Evolutionary conservation across 2,888 invertebrate genomes (phyloP), one percentile per base, ranked within the genome.

Genomic region (Ennomos fuscantarius): DNA sequence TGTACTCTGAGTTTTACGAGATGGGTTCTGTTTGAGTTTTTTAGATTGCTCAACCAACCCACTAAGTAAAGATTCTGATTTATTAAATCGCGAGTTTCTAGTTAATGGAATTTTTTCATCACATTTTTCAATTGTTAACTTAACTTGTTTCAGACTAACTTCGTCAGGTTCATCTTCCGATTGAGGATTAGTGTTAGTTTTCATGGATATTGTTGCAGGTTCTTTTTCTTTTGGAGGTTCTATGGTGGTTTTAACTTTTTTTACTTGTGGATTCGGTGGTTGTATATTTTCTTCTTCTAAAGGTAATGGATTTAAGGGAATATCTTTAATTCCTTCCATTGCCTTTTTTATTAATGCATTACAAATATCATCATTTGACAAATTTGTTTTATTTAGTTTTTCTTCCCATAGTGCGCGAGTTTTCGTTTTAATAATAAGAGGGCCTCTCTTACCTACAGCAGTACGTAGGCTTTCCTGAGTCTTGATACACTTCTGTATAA

Each of bases 281-380:
- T 49, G 34, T 53, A 39, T 10, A 46, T 57, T 71, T 41, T 69
- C 67, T 48, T 78, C 77, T 40, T 73, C 60, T 37, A 59, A 2
- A 60, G 73, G 60, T 8, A 35, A 31, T 35, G 69, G 45, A 55
- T 73, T 75, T 8, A 78, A 34, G 36, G 82, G 80, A 48, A 85
- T 76, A 51, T 79, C 79, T 70, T 80, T 84, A 12, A 91, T 85
- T 51, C 89, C 84, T 63, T 86, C 88, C 84, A 93, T 87, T 5
- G 92, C 93, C 69, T 87, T 90, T 70, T 89, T 84, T 41, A 93
- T 87, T 24, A 92, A 65, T 10, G 89, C 89, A 72, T 92, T 82
- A 73, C 93, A 93, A 47, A 91, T 87, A 59, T 90, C 89, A 69
- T 92, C 90, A 75, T 92, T 92, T 0, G 90, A 84, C 67, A 90